Percentiles rank a stretch among this genome's conserved stretches.
Conservation (phyloP, 2,888 invertebrate species). For the Coelopa pilipes region DNA sequence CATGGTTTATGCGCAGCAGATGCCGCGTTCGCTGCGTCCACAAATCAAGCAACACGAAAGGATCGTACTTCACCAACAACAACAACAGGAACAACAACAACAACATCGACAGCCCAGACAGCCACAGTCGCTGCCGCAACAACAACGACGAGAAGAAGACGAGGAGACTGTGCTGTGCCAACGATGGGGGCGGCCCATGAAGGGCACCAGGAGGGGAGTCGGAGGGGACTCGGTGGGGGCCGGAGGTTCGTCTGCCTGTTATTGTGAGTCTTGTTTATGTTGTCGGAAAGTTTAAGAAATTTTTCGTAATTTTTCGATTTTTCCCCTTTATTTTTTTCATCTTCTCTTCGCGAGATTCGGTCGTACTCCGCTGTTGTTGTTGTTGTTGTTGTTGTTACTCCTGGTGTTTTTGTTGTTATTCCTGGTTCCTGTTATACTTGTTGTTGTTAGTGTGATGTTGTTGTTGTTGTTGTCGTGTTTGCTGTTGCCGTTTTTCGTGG, state of each 20-base stretch:
- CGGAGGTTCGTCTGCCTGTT: conserved; percentile 15
- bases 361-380: no score
- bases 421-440: no score
- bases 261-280: conserved; percentile 23
- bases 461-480: neutral
- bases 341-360: neutral
- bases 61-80: neutral
- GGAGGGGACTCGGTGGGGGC: neutral
- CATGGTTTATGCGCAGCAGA: conserved; percentile 18
- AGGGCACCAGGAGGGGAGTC: no score
- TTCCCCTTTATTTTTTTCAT: neutral
- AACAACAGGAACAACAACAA: conserved; percentile 9
- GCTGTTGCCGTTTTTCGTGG: conserved; percentile 1
- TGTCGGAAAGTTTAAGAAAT: conserved; percentile 11
- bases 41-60: neutral
- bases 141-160: neutral
- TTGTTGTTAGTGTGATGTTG: neutral
- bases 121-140: conserved; percentile 4
- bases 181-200: neutral
- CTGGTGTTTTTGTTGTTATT: no score
- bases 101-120: neutral
- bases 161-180: neutral
- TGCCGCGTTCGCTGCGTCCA: conserved; percentile 10
- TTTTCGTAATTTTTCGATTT: conserved; percentile 1
- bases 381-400: no score